A percentile compares a stretch with the other conserved stretches of the same genome.
Conservation (phyloP, 2,797 vertebrate genomes). For the Chloroceryle amazona region DNA sequence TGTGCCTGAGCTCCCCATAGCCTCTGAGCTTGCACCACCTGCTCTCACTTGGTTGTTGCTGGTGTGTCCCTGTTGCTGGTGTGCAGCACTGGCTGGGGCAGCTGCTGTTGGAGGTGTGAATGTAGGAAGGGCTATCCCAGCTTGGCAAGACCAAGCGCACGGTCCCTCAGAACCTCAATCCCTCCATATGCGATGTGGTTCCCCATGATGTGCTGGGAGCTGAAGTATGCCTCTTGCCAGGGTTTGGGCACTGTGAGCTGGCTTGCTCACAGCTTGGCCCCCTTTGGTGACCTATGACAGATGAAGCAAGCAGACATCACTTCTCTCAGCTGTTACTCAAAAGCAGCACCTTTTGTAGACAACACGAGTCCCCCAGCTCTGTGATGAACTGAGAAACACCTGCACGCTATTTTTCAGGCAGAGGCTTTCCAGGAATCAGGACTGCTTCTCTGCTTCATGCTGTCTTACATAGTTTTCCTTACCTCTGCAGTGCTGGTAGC, state of each 20-base stretch:
- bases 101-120: accelerated
- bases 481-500: neutral
- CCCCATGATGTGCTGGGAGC: accelerated
- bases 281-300: neutral
- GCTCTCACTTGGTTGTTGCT: accelerated
- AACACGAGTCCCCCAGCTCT: neutral
- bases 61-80: accelerated
- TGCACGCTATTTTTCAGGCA: neutral
- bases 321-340: neutral
- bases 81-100: neutral
- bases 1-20: accelerated
- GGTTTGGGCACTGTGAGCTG: accelerated
- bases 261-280: neutral
- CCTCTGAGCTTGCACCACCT: neutral
- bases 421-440: neutral
- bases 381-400: neutral
- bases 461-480: neutral
- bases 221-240: neutral
- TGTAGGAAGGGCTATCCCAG: neutral
- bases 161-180: neutral
- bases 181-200: accelerated
- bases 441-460: accelerated
- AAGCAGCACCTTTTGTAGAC: neutral
- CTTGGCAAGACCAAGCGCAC: neutral
- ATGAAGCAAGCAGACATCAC: neutral